Base-by-base conservation (phyloP, 2,888 invertebrate species). In the Leistus spinibarbis region DNA sequence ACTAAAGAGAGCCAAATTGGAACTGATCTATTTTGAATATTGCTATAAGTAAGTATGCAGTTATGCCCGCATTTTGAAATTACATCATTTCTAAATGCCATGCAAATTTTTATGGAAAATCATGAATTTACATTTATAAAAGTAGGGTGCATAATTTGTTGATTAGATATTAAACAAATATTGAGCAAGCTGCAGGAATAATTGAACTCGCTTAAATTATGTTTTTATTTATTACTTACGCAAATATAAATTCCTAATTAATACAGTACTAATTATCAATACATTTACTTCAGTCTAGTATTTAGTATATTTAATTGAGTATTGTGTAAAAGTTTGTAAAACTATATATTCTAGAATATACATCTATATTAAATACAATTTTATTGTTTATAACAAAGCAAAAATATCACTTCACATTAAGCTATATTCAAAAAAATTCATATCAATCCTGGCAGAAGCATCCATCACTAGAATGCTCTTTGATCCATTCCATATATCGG, bases 401-500 rank as follows among this genome's bases (percentile, higher is more conserved):
- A 40, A 40, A 1, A 40, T 40, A 40, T 40, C 40, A 40, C 40
- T 40, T 40, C 40, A 40, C 40, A 40, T 40, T 40, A 40, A 40
- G 40, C 40, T 40, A 40, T 40, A 10, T 13, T 0, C 7, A 40
- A 27, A 4, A 27, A 40, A 40, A 40, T 5, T 40, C 40, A 13
- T 20, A 5, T 85, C 87, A 90, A 79, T 91, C 90, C 79, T 88
- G 88, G 83, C 95, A 96, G 83, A 92, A 95, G 83, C 95, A 95
- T 63, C 93, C 94, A 81, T 95, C 95, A 80, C 89, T 88, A 1
- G 95, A 90, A 82, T 95, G 92, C 78, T 91, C 91, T 77, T 88
- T 85, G 79, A 95, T 94, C 95, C 95, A 96, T 80, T 92, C 90
- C 68, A 95, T 84, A 84, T 93, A 95, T 80, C 91, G 90, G n/a